Conservation (phyloP, 2,113 vertebrate genomes). For the Gymnarchus niloticus region DNA sequence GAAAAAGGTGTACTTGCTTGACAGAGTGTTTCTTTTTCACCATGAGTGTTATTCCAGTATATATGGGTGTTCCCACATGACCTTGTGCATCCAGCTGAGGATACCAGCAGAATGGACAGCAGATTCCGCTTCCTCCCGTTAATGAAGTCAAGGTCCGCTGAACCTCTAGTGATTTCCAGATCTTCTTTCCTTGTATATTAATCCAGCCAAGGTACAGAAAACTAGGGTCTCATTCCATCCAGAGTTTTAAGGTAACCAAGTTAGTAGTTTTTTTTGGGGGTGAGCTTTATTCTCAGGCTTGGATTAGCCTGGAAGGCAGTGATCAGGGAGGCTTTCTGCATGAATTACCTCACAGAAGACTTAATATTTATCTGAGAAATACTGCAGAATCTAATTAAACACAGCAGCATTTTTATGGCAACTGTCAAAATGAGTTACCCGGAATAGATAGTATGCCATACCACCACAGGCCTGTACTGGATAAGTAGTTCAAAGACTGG, state of each 20-base stretch:
- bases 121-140: not conserved
- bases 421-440: not conserved
- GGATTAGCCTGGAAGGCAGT: not conserved
- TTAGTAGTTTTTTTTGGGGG: not conserved
- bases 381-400: not conserved
- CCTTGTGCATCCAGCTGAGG: not conserved
- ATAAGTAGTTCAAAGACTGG: not conserved
- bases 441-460: not conserved
- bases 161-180: not conserved
- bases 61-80: not conserved
- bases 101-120: not conserved
- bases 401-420: not conserved
- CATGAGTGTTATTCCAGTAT: too few relatives aligned
- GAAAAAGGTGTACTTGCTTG: not conserved
- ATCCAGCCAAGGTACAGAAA: not conserved
- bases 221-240: not conserved
- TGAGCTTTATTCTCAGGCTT: not conserved
- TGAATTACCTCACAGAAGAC: not conserved
- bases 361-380: not conserved
- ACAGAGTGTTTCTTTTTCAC: not conserved
- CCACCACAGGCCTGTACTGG: not conserved
- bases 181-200: conserved; percentile 1
- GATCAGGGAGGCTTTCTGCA: not conserved
- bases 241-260: not conserved
- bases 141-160: not conserved